A percentile compares a stretch with the other conserved stretches of the same genome.
Evolutionary conservation across 2,113 vertebrate genomes (phyloP).

Genomic region (Sapayoa aenigma): DNA sequence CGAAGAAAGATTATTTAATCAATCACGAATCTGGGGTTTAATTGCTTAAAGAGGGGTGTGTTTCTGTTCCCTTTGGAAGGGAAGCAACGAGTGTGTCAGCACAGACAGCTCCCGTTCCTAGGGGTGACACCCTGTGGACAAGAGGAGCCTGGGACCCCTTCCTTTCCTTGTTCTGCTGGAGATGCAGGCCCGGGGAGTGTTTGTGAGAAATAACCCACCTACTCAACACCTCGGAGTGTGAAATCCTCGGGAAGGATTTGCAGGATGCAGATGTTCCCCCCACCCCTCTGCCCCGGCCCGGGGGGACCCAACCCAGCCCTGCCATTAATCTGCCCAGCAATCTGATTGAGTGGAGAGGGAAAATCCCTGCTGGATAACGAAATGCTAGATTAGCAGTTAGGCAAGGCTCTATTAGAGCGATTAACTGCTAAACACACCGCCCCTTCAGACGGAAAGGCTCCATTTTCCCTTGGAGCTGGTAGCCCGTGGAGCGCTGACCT

Average conservation of each 20-base stretch:
- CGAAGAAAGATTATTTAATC: not conserved
- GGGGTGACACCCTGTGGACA: not conserved
- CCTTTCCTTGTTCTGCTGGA: not conserved
- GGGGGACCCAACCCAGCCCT: not conserved
- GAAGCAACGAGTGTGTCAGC: not conserved
- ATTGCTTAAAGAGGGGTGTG: not conserved
- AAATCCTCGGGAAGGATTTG: not conserved
- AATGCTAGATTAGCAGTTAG: constrained; percentile 16
- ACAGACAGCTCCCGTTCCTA: not conserved
- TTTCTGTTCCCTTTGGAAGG: not conserved
- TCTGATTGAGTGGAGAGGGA: not conserved
- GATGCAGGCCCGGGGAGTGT: not conserved
- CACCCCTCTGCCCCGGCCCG: not conserved
- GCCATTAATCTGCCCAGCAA: not conserved
- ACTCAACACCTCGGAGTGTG: not conserved
- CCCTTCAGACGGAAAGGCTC: not conserved
- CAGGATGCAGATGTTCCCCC: not conserved
- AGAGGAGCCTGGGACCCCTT: not conserved
- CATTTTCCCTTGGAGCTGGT: not conserved
- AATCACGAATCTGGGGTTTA: not conserved
- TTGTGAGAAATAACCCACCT: not conserved
- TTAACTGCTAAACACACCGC: not conserved
- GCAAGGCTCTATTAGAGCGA: not conserved
- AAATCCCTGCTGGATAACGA: constrained; percentile 5
- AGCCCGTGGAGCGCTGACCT: not conserved